Conservation (phyloP, 2,888 invertebrate species). For the Microctonus brassicae region DNA sequence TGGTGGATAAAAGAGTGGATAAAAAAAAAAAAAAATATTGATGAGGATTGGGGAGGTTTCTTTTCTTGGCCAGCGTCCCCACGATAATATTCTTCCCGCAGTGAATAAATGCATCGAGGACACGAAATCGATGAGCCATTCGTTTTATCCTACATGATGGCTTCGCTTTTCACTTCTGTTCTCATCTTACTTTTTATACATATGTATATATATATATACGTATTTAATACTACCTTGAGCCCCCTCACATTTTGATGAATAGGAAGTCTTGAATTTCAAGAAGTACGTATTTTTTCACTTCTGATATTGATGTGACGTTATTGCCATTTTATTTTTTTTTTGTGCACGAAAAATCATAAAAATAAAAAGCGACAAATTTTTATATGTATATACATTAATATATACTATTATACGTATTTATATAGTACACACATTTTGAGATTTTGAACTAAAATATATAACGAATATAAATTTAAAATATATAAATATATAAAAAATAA, state of each 20-base stretch:
- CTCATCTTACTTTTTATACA: background rate
- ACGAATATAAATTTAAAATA: too few relatives aligned
- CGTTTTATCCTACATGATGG: background rate
- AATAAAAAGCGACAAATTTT: too few relatives aligned
- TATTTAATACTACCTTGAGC: background rate
- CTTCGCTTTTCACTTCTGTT: background rate
- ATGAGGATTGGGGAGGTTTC: background rate
- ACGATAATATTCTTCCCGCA: background rate
- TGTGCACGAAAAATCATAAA: too few relatives aligned
- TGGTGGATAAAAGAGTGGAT: too few relatives aligned
- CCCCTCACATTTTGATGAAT: background rate
- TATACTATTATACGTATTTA: too few relatives aligned
- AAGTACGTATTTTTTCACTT: background rate
- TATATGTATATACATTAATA: too few relatives aligned
- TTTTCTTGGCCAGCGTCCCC: background rate
- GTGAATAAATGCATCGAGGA: background rate
- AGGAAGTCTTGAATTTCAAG: background rate
- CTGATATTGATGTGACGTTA: background rate
- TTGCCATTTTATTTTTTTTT: background rate
- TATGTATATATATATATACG: background rate
- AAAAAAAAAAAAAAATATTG: background rate
- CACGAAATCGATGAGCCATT: slow-evolving; percentile 1
- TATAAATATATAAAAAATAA: background rate
- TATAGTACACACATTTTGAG: too few relatives aligned
- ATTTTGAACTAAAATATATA: too few relatives aligned